phyloP scores from a whole-genome alignment of 1,140 invertebrate species.

The Eulimnadia texana region DNA sequence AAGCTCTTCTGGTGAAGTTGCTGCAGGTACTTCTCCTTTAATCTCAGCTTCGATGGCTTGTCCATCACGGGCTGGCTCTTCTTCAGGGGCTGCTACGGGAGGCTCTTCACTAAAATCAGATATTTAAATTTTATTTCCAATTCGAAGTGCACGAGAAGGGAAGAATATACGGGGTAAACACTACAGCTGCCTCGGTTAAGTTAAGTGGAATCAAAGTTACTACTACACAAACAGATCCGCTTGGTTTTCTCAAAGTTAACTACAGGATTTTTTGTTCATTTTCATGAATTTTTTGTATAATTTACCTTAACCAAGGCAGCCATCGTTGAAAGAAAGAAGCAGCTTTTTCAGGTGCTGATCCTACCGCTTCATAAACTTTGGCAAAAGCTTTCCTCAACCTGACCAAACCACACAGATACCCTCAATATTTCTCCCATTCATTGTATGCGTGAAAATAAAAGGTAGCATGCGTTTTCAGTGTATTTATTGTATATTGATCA shows the following conservation, averaged over 20 bases:
- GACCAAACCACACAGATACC: conserved; percentile 5
- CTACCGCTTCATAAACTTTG: conserved; percentile 12
- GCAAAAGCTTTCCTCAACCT: conserved; percentile 16
- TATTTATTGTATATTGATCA: too few relatives aligned
- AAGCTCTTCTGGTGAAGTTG: conserved; percentile 18
- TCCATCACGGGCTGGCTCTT: background rate
- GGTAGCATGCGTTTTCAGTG: too few relatives aligned
- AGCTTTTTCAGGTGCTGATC: conserved; percentile 10
- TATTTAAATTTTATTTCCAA: too few relatives aligned
- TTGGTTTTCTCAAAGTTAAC: background rate
- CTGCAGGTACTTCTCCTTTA: conserved; percentile 13
- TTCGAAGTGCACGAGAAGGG: too few relatives aligned
- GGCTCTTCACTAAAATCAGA: background rate
- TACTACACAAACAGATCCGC: background rate
- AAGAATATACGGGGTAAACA: background rate
- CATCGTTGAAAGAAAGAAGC: conserved; percentile 12
- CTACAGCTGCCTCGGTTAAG: background rate
- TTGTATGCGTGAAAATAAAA: too few relatives aligned
- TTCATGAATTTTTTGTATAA: background rate
- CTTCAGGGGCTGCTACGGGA: conserved; percentile 1
- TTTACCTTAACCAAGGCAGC: conserved; percentile 16
- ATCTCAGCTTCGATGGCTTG: conserved; percentile 21
- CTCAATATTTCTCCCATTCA: background rate
- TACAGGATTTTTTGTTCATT: background rate
- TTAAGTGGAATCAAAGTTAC: background rate